phyloP scores from a whole-genome alignment of 2,113 vertebrate species.

The Phalacrocorax brasilianus region DNA sequence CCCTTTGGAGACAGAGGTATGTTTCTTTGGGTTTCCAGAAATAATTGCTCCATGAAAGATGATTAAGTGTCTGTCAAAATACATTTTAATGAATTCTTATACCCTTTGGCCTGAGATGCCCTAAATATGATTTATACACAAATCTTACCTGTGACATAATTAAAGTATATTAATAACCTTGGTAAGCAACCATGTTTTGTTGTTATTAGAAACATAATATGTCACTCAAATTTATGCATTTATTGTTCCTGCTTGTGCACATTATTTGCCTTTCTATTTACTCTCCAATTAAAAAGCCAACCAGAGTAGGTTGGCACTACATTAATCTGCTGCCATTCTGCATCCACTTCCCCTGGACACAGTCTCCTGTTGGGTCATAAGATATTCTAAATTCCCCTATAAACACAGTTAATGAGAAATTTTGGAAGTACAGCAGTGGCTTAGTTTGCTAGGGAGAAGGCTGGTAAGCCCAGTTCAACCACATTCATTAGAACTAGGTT shows the following conservation, averaged over 20 bases:
- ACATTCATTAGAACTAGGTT: neutral
- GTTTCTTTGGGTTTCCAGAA: conserved; percentile 3
- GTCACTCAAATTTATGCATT: conserved; percentile 13
- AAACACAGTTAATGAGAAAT: neutral
- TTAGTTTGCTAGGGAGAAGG: neutral
- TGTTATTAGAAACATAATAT: conserved; percentile 20
- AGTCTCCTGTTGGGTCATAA: neutral
- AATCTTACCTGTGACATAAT: conserved; percentile 26
- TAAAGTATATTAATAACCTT: conserved; percentile 34
- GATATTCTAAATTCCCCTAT: neutral
- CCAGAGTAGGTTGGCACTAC: neutral
- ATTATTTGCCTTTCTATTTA: neutral
- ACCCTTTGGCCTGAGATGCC: neutral
- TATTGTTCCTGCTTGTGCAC: neutral
- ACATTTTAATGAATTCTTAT: conserved; percentile 3
- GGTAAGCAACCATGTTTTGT: neutral
- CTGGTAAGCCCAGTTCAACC: neutral
- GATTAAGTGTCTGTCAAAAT: conserved; percentile 20
- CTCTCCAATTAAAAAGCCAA: conserved; percentile 1
- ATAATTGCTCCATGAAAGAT: neutral
- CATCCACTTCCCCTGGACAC: neutral
- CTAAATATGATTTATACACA: conserved; percentile 20
- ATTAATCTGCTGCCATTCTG: conserved; percentile 19
- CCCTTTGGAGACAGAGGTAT: neutral
- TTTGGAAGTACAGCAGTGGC: neutral